Evolutionary conservation across 2,797 vertebrate species (phyloP).

Genomic region (Alcedo atthis): DNA sequence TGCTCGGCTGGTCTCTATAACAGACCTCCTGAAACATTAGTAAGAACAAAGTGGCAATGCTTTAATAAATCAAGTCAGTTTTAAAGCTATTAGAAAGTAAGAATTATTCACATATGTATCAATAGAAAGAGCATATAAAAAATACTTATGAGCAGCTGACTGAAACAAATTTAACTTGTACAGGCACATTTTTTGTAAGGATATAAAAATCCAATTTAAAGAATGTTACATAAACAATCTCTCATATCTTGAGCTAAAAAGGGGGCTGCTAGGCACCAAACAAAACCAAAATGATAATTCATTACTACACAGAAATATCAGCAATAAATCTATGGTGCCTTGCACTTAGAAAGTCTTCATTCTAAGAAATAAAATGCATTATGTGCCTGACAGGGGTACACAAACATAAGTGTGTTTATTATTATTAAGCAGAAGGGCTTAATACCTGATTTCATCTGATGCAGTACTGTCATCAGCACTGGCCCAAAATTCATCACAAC

Average conservation of each 20-base stretch:
- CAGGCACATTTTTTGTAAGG: not conserved
- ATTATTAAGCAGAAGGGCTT: not conserved
- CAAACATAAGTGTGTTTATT: not conserved
- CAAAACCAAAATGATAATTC: not conserved
- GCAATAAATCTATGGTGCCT: not conserved
- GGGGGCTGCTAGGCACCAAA: not conserved
- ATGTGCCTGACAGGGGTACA: not conserved
- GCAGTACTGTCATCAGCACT: conserved; percentile 91
- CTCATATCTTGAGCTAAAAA: not conserved
- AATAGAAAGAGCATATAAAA: not conserved
- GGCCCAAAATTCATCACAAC: conserved; percentile 92
- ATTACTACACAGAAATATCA: not conserved
- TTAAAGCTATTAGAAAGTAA: not conserved
- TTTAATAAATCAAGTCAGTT: not conserved
- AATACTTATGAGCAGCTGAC: not conserved
- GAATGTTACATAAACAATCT: not conserved
- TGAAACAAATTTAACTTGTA: not conserved
- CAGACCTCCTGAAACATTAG: conserved; percentile 85
- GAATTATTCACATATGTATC: not conserved
- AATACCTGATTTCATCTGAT: conserved; percentile 95
- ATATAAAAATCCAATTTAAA: not conserved
- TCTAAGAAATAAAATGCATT: not conserved
- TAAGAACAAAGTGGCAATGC: not conserved
- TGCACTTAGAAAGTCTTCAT: not conserved
- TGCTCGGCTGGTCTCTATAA: conserved; percentile 95